These are phyloP conservation scores for Macrosoma leucophasiata DNA, from an alignment of 2,888 invertebrate genomes.

Conservation along the genomic window DNA sequence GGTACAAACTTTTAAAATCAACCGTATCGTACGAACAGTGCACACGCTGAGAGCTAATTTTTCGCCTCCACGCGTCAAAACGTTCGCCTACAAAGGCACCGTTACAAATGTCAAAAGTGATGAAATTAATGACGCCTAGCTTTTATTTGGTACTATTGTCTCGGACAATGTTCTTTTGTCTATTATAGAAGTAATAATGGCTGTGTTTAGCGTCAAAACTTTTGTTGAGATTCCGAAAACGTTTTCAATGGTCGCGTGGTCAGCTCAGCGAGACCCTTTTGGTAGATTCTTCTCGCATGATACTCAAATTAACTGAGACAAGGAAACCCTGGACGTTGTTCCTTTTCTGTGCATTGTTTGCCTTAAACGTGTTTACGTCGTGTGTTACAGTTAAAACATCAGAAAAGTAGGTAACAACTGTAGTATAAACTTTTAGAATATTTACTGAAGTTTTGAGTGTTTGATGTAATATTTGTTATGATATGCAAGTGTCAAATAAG, in stretches of 20 bases:
- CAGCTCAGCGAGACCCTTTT: constrained; percentile 55
- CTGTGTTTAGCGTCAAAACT: constrained; percentile 69
- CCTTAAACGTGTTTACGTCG: too few species aligned
- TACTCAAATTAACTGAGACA: constrained; percentile 45
- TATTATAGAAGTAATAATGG: constrained; percentile 67
- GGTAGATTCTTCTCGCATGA: constrained; percentile 59
- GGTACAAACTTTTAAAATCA: too few species aligned
- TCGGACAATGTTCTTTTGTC: constrained; percentile 67
- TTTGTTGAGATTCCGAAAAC: constrained; percentile 62
- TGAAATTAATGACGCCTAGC: constrained; percentile 70
- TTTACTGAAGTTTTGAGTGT: too few species aligned
- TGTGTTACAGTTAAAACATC: too few species aligned
- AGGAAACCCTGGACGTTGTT: constrained; percentile 29
- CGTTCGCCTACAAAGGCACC: constrained; percentile 50
- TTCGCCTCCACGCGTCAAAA: constrained; percentile 51
- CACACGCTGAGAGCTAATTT: constrained; percentile 63
- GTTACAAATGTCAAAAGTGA: constrained; percentile 68
- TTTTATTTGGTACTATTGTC: constrained; percentile 65
- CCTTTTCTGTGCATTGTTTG: constrained; percentile 13
- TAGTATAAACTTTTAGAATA: too few species aligned
- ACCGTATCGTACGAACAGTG: constrained; percentile 30
- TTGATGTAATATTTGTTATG: too few species aligned
- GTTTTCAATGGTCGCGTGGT: constrained; percentile 58
- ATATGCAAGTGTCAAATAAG: too few species aligned
- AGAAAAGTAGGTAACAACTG: too few species aligned